These are phyloP conservation scores for Anguilla japonica DNA, from an alignment of 2,113 vertebrate species.

Conservation along the genomic window DNA sequence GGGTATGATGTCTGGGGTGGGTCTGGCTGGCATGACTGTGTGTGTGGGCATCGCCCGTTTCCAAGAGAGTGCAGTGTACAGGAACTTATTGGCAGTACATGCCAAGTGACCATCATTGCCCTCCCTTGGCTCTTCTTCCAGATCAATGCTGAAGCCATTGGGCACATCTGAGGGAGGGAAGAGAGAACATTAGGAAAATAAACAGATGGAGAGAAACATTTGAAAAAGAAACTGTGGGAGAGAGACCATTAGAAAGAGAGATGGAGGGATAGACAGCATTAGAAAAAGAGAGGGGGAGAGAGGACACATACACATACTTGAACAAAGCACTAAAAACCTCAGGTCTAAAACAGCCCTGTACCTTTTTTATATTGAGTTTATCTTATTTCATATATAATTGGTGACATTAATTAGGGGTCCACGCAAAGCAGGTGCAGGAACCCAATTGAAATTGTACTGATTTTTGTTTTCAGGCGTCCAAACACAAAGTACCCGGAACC, in stretches of 20 bases:
- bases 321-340: no score
- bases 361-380: no score
- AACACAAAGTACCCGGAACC: no score
- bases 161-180: slow-evolving; percentile 74
- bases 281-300: neutral
- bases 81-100: slow-evolving; percentile 85
- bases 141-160: slow-evolving; percentile 78
- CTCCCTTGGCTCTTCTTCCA: slow-evolving; percentile 79
- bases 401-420: no score
- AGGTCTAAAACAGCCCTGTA: no score
- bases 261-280: no score
- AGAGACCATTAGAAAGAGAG: neutral
- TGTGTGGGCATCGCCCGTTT: slow-evolving; percentile 60
- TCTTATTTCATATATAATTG: no score
- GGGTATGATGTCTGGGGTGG: slow-evolving; percentile 46
- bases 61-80: slow-evolving; percentile 85
- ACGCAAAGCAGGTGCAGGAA: no score
- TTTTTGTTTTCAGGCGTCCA: no score
- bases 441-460: no score
- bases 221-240: neutral
- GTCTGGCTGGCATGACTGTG: neutral
- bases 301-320: neutral
- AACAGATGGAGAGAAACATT: neutral
- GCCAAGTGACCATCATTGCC: slow-evolving; percentile 83
- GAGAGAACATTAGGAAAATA: slow-evolving; percentile 22